Conservation (phyloP, 1,140 invertebrate species). For the Plutomurus gul region DNA sequence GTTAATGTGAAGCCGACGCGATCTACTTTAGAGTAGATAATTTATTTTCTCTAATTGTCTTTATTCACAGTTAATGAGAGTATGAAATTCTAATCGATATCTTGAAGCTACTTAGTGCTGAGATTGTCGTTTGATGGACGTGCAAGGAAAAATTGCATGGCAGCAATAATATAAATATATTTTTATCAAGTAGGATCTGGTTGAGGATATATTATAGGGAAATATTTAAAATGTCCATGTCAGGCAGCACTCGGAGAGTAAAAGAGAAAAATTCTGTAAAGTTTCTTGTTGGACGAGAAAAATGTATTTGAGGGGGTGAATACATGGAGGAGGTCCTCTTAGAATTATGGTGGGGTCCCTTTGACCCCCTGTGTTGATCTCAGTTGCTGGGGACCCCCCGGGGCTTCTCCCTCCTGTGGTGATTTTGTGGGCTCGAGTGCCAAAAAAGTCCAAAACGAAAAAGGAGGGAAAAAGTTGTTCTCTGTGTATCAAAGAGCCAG, state of each 20-base stretch:
- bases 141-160: too few species aligned
- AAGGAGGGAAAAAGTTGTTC: constrained; percentile 47
- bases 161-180: too few species aligned
- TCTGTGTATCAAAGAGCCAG: constrained; percentile 35
- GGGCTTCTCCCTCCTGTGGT: constrained; percentile 43
- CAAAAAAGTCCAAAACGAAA: constrained; percentile 52
- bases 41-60: too few species aligned
- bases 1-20: too few species aligned
- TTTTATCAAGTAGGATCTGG: too few species aligned
- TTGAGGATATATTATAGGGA: too few species aligned
- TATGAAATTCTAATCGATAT: too few species aligned
- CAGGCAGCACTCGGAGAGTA: not conserved
- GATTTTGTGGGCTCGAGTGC: constrained; percentile 53
- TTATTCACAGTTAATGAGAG: too few species aligned
- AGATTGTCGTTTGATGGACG: too few species aligned
- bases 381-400: constrained; percentile 45
- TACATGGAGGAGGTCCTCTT: constrained; percentile 40
- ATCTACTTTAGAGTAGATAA: too few species aligned
- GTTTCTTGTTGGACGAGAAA: constrained; percentile 21
- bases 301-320: constrained; percentile 22
- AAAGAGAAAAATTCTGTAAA: constrained; percentile 25
- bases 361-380: constrained; percentile 49
- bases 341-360: constrained; percentile 53
- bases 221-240: not conserved
- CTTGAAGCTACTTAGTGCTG: too few species aligned